Evolutionary conservation across 2,797 vertebrate genomes (phyloP).

Genomic region (Bothrops alternatus): DNA sequence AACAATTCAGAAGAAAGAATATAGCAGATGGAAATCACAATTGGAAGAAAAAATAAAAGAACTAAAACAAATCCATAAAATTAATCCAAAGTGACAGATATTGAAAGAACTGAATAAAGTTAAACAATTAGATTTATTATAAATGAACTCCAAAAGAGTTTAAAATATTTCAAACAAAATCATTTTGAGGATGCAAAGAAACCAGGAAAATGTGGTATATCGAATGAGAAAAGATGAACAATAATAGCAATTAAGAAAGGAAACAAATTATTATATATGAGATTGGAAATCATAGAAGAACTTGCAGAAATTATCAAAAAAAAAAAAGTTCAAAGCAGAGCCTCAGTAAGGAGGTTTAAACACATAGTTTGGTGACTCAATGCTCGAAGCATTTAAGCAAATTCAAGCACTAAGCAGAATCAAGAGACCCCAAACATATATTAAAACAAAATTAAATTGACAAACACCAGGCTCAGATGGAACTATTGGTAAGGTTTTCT

Average conservation of each 20-base stretch:
- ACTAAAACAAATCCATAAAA: not conserved
- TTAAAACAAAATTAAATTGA: not conserved
- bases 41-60: not conserved
- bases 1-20: not conserved
- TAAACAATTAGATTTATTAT: not conserved
- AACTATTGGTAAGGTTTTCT: not conserved
- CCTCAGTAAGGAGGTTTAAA: not conserved
- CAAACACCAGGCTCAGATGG: not conserved
- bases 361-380: not conserved
- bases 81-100: not conserved
- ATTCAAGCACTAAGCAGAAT: not conserved
- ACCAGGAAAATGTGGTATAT: not conserved
- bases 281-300: not conserved
- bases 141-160: not conserved
- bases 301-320: not conserved
- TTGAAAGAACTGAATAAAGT: not conserved
- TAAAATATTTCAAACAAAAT: not conserved
- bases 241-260: not conserved
- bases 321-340: not conserved
- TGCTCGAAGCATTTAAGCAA: not conserved
- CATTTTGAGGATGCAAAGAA: not conserved
- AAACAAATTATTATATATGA: not conserved
- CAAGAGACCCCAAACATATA: not conserved
- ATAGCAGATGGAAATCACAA: not conserved
- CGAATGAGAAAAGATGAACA: not conserved